Conservation (phyloP, 2,797 vertebrate species). For the Anguilla anguilla region DNA sequence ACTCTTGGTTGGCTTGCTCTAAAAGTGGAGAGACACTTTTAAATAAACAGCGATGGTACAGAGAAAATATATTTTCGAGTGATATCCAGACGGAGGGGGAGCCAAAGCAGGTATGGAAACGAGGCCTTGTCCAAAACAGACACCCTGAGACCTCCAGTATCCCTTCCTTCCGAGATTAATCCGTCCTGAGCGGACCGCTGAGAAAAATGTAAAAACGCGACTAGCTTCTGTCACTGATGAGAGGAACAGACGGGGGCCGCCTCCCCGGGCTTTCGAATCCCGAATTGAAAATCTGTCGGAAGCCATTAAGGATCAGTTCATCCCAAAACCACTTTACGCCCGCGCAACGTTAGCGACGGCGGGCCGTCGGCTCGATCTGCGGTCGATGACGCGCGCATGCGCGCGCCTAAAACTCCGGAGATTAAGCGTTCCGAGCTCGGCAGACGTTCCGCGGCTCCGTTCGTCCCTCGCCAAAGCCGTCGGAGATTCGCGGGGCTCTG, state of each 20-base stretch:
- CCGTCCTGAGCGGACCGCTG: background rate
- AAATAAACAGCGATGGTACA: background rate
- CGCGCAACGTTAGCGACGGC: background rate
- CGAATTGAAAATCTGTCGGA: constrained; percentile 2
- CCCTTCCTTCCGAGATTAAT: background rate
- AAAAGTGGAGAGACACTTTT: background rate
- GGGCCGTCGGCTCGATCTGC: background rate
- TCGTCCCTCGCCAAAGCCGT: constrained; percentile 8
- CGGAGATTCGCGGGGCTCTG: constrained; percentile 14
- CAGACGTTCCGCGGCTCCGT: constrained; percentile 28
- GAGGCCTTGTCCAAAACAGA: background rate
- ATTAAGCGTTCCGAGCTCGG: background rate
- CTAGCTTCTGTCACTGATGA: background rate
- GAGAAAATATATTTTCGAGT: background rate
- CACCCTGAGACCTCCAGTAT: background rate
- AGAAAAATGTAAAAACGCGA: background rate
- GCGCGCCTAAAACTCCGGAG: background rate
- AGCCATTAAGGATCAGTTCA: background rate
- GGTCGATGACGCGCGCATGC: background rate
- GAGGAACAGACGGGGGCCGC: background rate
- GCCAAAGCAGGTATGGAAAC: background rate
- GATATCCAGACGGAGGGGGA: constrained; percentile 14
- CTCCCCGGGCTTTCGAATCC: background rate
- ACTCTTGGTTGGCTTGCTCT: background rate
- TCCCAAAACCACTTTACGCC: background rate